Percentiles rank a stretch among this genome's conserved stretches.
Conservation (phyloP, 2,113 vertebrate species). For the Delphinapterus leucas region DNA sequence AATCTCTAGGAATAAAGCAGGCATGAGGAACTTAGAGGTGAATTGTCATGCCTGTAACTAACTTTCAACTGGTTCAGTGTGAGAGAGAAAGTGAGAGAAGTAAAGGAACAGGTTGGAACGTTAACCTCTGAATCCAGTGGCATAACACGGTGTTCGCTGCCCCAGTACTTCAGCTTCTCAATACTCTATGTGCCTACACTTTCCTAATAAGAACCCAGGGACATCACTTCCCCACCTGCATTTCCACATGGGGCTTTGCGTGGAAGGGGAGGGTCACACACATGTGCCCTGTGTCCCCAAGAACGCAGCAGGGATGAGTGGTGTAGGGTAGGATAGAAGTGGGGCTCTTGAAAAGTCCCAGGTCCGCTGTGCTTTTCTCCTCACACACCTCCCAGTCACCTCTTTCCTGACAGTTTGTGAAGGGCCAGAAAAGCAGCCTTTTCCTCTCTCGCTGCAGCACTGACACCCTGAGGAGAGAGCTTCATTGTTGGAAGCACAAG, state of each 20-base stretch:
- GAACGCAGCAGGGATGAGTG: rapidly evolving
- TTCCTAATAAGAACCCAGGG: background rate
- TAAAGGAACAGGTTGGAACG: background rate
- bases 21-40: background rate
- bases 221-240: background rate
- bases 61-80: background rate
- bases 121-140: background rate
- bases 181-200: background rate
- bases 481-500: background rate
- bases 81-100: too few relatives aligned
- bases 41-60: background rate
- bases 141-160: rapidly evolving
- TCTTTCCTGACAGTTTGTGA: background rate
- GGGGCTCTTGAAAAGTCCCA: background rate
- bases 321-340: background rate
- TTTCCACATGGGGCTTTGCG: background rate
- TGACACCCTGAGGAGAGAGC: background rate
- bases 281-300: rapidly evolving
- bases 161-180: too few relatives aligned
- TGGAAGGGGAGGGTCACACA: background rate
- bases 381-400: background rate
- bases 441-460: too few relatives aligned
- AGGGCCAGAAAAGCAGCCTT: rapidly evolving
- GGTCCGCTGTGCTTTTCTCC: too few relatives aligned
- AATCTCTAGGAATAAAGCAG: background rate